Conservation (phyloP, 1,140 invertebrate species). For the Metopolophium dirhodum region DNA sequence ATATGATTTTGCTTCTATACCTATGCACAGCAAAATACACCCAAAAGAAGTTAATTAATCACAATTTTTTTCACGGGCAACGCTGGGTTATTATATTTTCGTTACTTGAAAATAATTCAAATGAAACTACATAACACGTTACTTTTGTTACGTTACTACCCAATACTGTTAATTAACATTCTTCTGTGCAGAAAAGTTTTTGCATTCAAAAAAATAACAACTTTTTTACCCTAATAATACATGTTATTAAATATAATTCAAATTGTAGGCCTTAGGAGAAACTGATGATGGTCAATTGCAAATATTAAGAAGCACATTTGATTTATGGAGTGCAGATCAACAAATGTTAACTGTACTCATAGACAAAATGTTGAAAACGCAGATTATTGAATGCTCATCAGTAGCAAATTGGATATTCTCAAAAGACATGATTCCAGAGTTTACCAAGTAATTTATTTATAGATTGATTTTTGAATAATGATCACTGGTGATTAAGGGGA, state of each 20-base stretch:
- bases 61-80: no score
- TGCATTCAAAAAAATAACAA: background rate
- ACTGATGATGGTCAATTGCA: constrained; percentile 96
- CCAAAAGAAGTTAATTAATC: no score
- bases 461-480: background rate
- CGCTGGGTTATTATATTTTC: no score
- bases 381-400: constrained; percentile 94
- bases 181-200: background rate
- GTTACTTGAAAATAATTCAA: no score
- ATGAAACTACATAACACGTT: no score
- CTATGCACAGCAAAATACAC: no score
- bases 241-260: background rate
- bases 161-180: no score
- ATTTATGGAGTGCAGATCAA: constrained; percentile 92
- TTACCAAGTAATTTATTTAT: constrained; percentile 77
- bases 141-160: no score
- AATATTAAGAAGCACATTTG: constrained; percentile 90
- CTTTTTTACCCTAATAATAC: background rate
- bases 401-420: constrained; percentile 99
- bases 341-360: constrained; percentile 97
- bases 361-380: constrained; percentile 97
- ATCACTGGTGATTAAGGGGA: background rate
- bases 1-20: no score
- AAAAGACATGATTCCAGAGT: constrained; percentile 91
- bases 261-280: constrained; percentile 78